Evolutionary conservation across 2,888 invertebrate genomes (phyloP), one percentile per base, ranked within the genome.

Genomic region (Rhorus exstirpatorius): DNA sequence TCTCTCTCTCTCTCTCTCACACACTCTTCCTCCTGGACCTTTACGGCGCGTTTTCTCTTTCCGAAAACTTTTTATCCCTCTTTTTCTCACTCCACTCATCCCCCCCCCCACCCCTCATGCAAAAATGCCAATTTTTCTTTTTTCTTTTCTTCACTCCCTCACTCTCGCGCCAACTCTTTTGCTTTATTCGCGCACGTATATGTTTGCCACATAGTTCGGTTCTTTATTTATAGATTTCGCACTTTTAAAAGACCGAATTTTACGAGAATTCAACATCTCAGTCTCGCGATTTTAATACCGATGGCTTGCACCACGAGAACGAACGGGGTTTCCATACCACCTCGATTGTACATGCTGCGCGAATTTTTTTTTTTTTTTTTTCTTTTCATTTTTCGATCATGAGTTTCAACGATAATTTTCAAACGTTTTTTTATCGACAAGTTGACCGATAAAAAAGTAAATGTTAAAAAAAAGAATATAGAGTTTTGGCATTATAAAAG

Each of bases 141-240:
- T n/a, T n/a, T n/a, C n/a, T n/a, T n/a, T n/a, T n/a, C 44, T 63
- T 63, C 14, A n/a, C 41, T 21, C n/a, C 21, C 14, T 14, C 44
- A 21, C 4, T 19, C 41, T 12, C 55, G n/a, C 53, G 8, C 51
- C 6, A 0, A 19, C 17, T 26, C 41, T 65, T 10, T 38, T 8
- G 3, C 10, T 17, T n/a, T 63, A 49, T 61, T 53, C 63, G 17
- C 49, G 17, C 61, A 72, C 61, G 31, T 10, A 21, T 60, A 21
- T 68, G 24, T 70, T 21, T 51, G 6, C 75, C 85, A 61, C 83
- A 83, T 83, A 80, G 84, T 80, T 83, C 68, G 21, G 87, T 87
- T 87, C 86, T 89, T 88, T 89, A 89, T 89, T 89, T 89, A 75
- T 65, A 89, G 89, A 87, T 86, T 87, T 70, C 51, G 44, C 84